Evolutionary conservation across 1,140 invertebrate species (phyloP), one percentile per base, ranked within the genome.

Genomic region (Aporrectodea caliginosa): DNA sequence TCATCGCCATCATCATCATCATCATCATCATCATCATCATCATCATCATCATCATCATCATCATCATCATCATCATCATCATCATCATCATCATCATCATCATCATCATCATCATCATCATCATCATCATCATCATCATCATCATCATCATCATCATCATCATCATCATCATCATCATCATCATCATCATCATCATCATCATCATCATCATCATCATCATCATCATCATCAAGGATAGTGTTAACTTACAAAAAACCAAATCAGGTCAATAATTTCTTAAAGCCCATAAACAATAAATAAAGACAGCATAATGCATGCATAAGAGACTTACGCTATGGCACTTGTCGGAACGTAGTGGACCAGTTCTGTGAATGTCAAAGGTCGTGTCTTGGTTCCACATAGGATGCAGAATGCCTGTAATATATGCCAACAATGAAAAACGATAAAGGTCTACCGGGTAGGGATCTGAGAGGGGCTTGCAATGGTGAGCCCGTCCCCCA

Each of bases 141-240:
- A n/a, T 32, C 12, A 32, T 35, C 6, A 74, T 32, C 22, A 12
- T 74, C 27, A 74, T 74, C 27, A 74, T 74, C 27, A 22, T 74
- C 27, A 27, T 74, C 27, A 27, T 74, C 27, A 22, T 74, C 27
- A 27, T 74, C 73, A 27, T 74, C 27, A 74, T 74, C 73, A 32
- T 73, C 72, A 73, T 73, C 72, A 73, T 73, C 72, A 73, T 73
- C 72, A 73, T 73, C 72, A 73, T 73, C 72, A 73, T 73, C 72
- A 32, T 73, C 72, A 73, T 73, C 31, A 73, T 73, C 72, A 73
- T 73, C 72, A 73, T 73, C 71, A 73, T 73, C 31, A 73, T 73
- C 72, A 73, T 73, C 72, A 6, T 73, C 72, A 73, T 73, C 72
- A 73, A n/a, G n/a, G n/a, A n/a, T n/a, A n/a, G n/a, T n/a, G n/a